Evolutionary conservation across 2,888 invertebrate species (phyloP).

Genomic region (Scrobipalpa atriplicella): DNA sequence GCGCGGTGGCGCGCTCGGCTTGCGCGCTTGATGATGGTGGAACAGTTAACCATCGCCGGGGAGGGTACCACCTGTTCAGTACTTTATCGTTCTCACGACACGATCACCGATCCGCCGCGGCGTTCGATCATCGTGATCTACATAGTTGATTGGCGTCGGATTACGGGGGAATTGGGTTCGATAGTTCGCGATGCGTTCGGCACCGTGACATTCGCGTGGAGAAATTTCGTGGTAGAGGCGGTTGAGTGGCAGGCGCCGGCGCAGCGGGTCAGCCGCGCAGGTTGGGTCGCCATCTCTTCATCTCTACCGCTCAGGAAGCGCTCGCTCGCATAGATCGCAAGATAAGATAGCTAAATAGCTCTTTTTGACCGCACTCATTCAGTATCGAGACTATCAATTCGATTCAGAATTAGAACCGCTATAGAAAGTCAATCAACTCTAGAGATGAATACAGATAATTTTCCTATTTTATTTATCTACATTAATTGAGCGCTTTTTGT

Average conservation of each 20-base stretch:
- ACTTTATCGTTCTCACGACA: slow-evolving; percentile 79
- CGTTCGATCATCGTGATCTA: slow-evolving; percentile 76
- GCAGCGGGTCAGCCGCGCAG: slow-evolving; percentile 64
- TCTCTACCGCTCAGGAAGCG: slow-evolving; percentile 50
- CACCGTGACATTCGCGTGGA: slow-evolving; percentile 73
- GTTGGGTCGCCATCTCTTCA: slow-evolving; percentile 61
- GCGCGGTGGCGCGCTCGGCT: slow-evolving; percentile 63
- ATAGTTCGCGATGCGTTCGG: slow-evolving; percentile 59
- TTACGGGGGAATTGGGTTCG: slow-evolving; percentile 70
- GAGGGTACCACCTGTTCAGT: slow-evolving; percentile 76
- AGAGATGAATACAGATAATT: slow-evolving; percentile 45
- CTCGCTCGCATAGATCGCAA: slow-evolving; percentile 63
- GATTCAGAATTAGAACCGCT: slow-evolving; percentile 66
- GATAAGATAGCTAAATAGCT: slow-evolving; percentile 72
- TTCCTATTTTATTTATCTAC: slow-evolving; percentile 40
- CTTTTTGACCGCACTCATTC: slow-evolving; percentile 61
- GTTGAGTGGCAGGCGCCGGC: slow-evolving; percentile 63
- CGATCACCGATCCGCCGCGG: slow-evolving; percentile 64
- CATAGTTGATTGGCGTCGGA: slow-evolving; percentile 78
- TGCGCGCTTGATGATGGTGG: slow-evolving; percentile 65
- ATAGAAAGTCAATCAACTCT: slow-evolving; percentile 77
- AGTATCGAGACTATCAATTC: slow-evolving; percentile 56
- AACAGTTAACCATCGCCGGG: slow-evolving; percentile 75
- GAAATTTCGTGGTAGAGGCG: slow-evolving; percentile 60
- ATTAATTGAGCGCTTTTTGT: slow-evolving; percentile 25